Base-by-base conservation (phyloP, 2,888 invertebrate species). In the Ormyrus labotus region DNA sequence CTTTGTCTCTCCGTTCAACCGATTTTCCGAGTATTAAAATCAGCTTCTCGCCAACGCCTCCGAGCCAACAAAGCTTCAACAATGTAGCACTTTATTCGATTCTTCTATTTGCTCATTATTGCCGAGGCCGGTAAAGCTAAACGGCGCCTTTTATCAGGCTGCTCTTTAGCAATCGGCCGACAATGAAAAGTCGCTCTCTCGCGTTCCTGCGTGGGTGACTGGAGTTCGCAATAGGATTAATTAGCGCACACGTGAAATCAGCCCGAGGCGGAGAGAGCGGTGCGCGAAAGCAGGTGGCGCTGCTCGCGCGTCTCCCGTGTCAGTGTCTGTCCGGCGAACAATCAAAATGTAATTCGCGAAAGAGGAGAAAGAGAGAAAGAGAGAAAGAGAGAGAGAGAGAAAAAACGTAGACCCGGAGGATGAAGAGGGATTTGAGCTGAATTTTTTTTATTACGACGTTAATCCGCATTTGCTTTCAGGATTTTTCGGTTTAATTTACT, bases 141-240 rank as follows among this genome's bases (percentile, higher is more conserved):
- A 74, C 79, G 79, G 63, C 63, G 69, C 68, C 73, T 63, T 79
- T 69, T 57, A 19, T 34, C 34, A 34, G 34, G 34, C 69, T 73
- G 69, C 61, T 34, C 73, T 71, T 51, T 13, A 47, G 74, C 70
- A 70, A 75, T 74, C 51, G 58, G 53, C 11, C 69, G 75, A 80
- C 80, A 75, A 75, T 74, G 80, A 80, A 80, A 80, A 80, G 74
- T 75, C 70, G 72, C 10, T 67, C 34, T 34, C 48, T n/a, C n/a
- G 45, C 51, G 10, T 34, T 34, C 34, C 4, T 34, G 34, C 34
- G 34, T 34, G 34, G 34, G 58, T 7, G 6, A 2, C n/a, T 50
- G 6, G 47, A 11, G 19, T 19, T 11, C 8, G 67, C 64, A 70
- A 65, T 70, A 67, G 80, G 75, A 80, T 76, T 80, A 80, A 80